Conservation (phyloP, 1,140 invertebrate genomes). For the Rhagoletis pomonella region DNA sequence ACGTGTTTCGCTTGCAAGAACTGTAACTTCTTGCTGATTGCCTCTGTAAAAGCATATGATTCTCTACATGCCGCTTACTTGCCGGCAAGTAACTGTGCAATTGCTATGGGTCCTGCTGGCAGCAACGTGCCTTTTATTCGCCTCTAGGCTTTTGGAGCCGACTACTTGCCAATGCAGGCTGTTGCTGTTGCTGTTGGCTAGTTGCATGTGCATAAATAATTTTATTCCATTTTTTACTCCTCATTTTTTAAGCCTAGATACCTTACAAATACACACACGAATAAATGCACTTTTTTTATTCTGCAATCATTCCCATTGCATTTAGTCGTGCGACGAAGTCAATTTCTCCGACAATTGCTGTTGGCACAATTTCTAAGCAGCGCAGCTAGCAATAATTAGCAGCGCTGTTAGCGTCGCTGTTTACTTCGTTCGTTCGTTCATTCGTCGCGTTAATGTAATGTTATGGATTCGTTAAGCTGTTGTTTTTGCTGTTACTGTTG, state of each 20-base stretch:
- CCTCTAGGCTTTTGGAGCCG: background rate
- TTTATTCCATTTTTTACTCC: background rate
- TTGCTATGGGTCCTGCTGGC: background rate
- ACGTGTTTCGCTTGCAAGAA: background rate
- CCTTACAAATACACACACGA: background rate
- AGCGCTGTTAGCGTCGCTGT: background rate
- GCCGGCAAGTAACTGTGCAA: constrained; percentile 1
- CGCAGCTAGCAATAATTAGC: background rate
- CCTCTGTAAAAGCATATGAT: background rate
- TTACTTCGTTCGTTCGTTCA: background rate
- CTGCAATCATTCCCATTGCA: constrained; percentile 18
- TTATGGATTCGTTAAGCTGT: constrained; percentile 31
- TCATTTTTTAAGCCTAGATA: background rate
- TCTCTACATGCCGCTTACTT: background rate
- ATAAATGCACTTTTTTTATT: background rate
- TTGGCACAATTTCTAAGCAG: constrained; percentile 47
- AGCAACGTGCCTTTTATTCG: background rate
- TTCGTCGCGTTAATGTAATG: constrained; percentile 32
- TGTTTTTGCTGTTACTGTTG: background rate
- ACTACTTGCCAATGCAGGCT: background rate
- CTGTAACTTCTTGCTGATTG: background rate
- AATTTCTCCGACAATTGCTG: constrained; percentile 53
- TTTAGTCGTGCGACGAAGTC: constrained; percentile 42
- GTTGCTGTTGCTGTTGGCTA: background rate
- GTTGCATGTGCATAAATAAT: constrained; percentile 18